Conservation (phyloP, 2,113 vertebrate species). For the Tichodroma muraria region DNA sequence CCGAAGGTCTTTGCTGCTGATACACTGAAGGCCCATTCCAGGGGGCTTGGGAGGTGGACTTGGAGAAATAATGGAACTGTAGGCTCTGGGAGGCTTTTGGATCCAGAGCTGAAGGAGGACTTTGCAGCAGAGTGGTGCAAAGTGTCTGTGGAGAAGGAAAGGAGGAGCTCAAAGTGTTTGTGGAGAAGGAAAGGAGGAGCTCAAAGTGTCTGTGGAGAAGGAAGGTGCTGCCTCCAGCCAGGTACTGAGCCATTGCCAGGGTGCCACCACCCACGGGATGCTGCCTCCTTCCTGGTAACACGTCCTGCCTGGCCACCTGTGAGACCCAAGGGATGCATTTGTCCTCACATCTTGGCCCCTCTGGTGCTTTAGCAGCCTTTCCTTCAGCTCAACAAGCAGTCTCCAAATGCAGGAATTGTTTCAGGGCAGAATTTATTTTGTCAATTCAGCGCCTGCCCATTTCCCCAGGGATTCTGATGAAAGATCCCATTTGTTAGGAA, state of each 20-base stretch:
- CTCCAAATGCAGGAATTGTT: not conserved
- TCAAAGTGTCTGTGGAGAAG: not conserved
- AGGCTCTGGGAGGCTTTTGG: not conserved
- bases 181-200: not conserved
- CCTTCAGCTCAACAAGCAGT: not conserved
- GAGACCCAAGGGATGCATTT: not conserved
- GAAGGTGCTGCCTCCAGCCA: accelerated
- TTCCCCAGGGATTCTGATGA: not conserved
- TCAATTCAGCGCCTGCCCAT: not conserved
- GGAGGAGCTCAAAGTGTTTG: not conserved
- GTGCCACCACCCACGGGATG: not conserved
- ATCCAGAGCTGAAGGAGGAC: not conserved
- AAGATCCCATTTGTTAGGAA: not conserved
- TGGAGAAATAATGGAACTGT: not conserved
- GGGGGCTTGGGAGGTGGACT: not conserved
- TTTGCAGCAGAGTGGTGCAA: not conserved
- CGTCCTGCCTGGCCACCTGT: not conserved
- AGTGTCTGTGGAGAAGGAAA: not conserved
- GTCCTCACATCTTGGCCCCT: not conserved
- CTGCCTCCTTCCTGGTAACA: not conserved
- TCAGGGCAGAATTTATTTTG: not conserved
- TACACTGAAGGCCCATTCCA: not conserved
- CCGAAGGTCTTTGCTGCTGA: not conserved
- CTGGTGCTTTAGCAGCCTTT: not conserved
- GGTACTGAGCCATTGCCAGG: not conserved